Base-by-base conservation (phyloP, 2,113 vertebrate genomes). In the Malurus alboscapulatus region DNA sequence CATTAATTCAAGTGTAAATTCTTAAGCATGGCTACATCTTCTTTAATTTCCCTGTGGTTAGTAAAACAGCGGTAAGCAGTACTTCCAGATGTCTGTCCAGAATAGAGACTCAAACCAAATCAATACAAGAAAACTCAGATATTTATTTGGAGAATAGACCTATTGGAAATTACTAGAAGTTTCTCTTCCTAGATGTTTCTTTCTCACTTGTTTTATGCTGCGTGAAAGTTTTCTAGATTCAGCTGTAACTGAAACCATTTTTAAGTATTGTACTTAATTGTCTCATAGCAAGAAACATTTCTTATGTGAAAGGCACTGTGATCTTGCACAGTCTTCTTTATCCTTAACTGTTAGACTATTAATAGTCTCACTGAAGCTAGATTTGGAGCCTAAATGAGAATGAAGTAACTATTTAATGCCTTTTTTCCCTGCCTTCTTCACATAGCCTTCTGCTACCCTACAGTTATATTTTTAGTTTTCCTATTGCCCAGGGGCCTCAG, bases 321-420 rank as follows among this genome's bases (percentile, higher is more conserved):
- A 58, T 85, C 57, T 88, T 92, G 53, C 61, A 68, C 29, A 84
- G 48, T 26, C 47, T 92, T 89, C 48, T 75, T 92, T 86, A 75
- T 65, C 24, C 59, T 83, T 69, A 62, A 66, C 26, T 85, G 91
- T 74, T 47, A 42, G 78, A 50, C 73, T 59, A 44, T 93, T 80
- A 92, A 81, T 72, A 87, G 80, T 48, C n/a, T 36, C 32, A 88
- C 74, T 92, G 73, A 94, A 94, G 62, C 11, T 42, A 72, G 26
- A 91, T 67, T 68, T 75, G 19, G 42, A 77, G 25, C 29, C 53
- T 65, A 89, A 96, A 87, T 86, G 57, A 78, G 44, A 93, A 84
- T 58, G 17, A 50, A 84, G n/a, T 34, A 80, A 90, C 73, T 81
- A 30, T 80, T 93, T 88, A 8, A 59, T 80, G 67, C 25, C n/a